These are phyloP conservation scores for Epizoanthus fatuus DNA, from an alignment of 92 coral and sea anemone genomes.

Conservation along the genomic window DNA sequence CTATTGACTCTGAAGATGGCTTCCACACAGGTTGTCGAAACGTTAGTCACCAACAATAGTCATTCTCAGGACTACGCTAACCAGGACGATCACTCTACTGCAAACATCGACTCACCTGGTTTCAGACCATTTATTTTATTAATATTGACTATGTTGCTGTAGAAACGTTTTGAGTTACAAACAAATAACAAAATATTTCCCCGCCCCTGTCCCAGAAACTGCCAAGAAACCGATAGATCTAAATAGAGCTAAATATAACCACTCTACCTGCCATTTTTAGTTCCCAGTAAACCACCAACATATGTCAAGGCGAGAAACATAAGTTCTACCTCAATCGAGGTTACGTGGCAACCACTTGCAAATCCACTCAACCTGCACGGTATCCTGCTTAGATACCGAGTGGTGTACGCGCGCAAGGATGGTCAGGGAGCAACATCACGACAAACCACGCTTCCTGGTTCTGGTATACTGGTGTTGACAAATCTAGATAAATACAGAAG, in stretches of 20 bases:
- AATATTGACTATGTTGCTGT: too few relatives aligned
- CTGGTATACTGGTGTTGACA: not conserved
- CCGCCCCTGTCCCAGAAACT: not conserved
- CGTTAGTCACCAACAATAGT: too few relatives aligned
- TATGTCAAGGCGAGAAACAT: constrained; percentile 66
- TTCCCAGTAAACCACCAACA: constrained; percentile 68
- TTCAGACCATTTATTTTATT: too few relatives aligned
- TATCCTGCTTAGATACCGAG: constrained; percentile 58
- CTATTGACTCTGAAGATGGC: too few relatives aligned
- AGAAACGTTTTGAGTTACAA: too few relatives aligned
- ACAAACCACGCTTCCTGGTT: not conserved
- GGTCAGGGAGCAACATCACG: constrained; percentile 27
- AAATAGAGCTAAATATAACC: not conserved
- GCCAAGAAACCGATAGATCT: too few relatives aligned
- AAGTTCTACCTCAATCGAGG: constrained; percentile 75
- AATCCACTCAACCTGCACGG: constrained; percentile 74
- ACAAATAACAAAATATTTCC: too few relatives aligned
- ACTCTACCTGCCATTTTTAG: constrained; percentile 15
- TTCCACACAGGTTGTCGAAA: too few relatives aligned
- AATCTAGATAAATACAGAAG: constrained; percentile 52
- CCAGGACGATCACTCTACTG: too few relatives aligned
- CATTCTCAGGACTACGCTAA: too few relatives aligned
- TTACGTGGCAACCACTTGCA: constrained; percentile 81
- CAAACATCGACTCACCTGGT: too few relatives aligned
- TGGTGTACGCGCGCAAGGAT: constrained; percentile 65